These are phyloP conservation scores for Meliscaeva auricollis DNA, from an alignment of 2,888 invertebrate genomes.

Conservation along the genomic window DNA sequence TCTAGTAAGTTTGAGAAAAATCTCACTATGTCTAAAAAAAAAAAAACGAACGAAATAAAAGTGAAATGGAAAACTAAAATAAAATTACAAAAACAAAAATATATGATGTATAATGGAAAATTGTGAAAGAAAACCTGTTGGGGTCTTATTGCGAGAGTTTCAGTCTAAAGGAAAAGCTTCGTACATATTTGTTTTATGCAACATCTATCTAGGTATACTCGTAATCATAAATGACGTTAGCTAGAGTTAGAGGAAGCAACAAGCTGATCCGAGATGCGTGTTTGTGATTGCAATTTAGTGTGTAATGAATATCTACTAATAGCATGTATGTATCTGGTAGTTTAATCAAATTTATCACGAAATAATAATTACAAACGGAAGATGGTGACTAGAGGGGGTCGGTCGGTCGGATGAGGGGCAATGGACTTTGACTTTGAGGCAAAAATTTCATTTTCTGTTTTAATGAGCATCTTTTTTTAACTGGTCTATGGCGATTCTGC, in stretches of 20 bases:
- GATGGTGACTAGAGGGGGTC: not conserved
- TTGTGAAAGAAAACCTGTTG: constrained; percentile 57
- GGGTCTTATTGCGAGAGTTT: constrained; percentile 17
- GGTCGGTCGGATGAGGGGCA: not conserved
- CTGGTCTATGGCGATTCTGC: constrained; percentile 4
- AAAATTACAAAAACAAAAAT: constrained; percentile 11
- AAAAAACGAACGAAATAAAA: constrained; percentile 1
- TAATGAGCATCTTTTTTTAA: constrained; percentile 16
- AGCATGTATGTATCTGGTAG: constrained; percentile 21
- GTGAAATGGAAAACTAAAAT: constrained; percentile 33
- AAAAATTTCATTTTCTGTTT: constrained; percentile 11
- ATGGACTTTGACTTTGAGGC: constrained; percentile 16
- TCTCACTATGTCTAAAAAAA: constrained; percentile 28
- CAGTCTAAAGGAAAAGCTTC: constrained; percentile 45
- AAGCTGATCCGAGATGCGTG: constrained; percentile 44
- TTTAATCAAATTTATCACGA: constrained; percentile 50
- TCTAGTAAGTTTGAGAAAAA: constrained; percentile 15
- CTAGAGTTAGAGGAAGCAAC: constrained; percentile 10
- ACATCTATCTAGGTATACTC: not conserved
- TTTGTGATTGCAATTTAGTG: constrained; percentile 33
- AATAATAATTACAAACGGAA: constrained; percentile 32
- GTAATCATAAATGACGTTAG: constrained; percentile 38
- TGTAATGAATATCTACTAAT: constrained; percentile 54
- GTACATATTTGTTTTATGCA: constrained; percentile 49
- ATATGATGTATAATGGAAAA: constrained; percentile 22